A percentile compares a stretch with the other conserved stretches of the same genome.
Conservation (phyloP, 1,140 invertebrate genomes). For the Brachionus rotundiformis region DNA sequence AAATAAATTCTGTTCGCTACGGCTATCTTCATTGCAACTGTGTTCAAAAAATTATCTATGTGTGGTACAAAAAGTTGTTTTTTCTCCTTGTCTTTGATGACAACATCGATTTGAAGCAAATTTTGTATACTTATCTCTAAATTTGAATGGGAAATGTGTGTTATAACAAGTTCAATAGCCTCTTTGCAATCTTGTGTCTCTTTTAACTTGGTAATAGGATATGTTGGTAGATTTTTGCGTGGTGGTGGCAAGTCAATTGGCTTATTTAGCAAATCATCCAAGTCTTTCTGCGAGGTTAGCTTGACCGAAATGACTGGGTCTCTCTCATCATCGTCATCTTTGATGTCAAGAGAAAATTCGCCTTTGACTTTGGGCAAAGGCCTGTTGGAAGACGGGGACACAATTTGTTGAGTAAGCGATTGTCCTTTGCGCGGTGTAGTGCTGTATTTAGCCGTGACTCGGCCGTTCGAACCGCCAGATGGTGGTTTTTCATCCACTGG, state of each 20-base stretch:
- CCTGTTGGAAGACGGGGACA: neutral
- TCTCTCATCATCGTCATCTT: slow-evolving; percentile 45
- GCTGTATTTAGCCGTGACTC: neutral
- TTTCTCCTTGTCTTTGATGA: slow-evolving; percentile 62
- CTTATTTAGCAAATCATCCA: slow-evolving; percentile 37
- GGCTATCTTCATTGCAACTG: slow-evolving; percentile 73
- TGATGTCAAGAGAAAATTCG: slow-evolving; percentile 26
- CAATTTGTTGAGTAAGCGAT: slow-evolving; percentile 31
- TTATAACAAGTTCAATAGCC: slow-evolving; percentile 66
- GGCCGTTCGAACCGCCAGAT: neutral
- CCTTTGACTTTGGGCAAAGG: slow-evolving; percentile 31
- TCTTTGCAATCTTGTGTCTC: slow-evolving; percentile 58
- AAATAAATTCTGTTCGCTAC: slow-evolving; percentile 66
- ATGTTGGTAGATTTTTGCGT: slow-evolving; percentile 15
- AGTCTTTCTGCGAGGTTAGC: slow-evolving; percentile 28
- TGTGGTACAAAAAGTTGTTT: slow-evolving; percentile 63
- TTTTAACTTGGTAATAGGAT: slow-evolving; percentile 43
- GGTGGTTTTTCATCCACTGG: neutral
- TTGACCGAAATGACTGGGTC: slow-evolving; percentile 20
- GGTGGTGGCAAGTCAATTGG: slow-evolving; percentile 38
- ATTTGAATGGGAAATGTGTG: slow-evolving; percentile 73
- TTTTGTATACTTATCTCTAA: slow-evolving; percentile 70
- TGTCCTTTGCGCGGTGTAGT: slow-evolving; percentile 40
- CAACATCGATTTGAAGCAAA: slow-evolving; percentile 68
- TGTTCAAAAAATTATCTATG: slow-evolving; percentile 74